Conservation (phyloP, 1,140 invertebrate species). For the Lordiphosa clarofinis region DNA sequence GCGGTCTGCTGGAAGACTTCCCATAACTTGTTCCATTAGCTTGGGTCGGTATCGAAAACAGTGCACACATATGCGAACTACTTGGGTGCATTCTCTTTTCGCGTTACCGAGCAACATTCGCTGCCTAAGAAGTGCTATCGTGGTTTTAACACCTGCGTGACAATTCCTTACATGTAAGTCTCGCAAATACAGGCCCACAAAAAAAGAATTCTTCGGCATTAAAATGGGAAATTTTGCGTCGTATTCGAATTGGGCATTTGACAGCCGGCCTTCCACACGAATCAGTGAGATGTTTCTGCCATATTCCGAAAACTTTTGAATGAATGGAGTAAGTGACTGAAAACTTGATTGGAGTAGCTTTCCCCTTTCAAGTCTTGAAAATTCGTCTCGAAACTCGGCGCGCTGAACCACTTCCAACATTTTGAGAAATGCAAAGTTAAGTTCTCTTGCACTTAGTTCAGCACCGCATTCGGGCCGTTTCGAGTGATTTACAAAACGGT, state of each 20-base stretch:
- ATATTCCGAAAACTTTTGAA: not conserved
- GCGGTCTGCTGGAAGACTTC: constrained; percentile 7
- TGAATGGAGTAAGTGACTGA: too few species aligned
- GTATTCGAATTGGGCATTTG: not conserved
- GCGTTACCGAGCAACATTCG: not conserved
- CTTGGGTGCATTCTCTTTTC: not conserved
- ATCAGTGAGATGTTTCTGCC: not conserved
- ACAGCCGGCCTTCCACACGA: not conserved
- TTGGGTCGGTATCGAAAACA: constrained; percentile 13
- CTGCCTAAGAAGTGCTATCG: not conserved
- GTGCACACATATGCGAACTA: not conserved
- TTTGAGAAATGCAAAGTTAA: too few species aligned
- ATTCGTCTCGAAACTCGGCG: too few species aligned
- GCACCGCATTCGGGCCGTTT: too few species aligned
- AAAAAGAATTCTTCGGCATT: not conserved
- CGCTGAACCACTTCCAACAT: too few species aligned
- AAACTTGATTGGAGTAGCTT: too few species aligned
- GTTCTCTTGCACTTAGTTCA: too few species aligned
- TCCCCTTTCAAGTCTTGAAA: too few species aligned
- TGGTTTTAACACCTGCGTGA: not conserved
- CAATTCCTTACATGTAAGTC: not conserved
- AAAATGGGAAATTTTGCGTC: too few species aligned
- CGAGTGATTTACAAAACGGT: too few species aligned
- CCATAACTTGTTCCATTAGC: constrained; percentile 2
- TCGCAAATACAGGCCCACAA: not conserved